Conservation (phyloP, 1,140 invertebrate genomes). For the Lerema accius region DNA sequence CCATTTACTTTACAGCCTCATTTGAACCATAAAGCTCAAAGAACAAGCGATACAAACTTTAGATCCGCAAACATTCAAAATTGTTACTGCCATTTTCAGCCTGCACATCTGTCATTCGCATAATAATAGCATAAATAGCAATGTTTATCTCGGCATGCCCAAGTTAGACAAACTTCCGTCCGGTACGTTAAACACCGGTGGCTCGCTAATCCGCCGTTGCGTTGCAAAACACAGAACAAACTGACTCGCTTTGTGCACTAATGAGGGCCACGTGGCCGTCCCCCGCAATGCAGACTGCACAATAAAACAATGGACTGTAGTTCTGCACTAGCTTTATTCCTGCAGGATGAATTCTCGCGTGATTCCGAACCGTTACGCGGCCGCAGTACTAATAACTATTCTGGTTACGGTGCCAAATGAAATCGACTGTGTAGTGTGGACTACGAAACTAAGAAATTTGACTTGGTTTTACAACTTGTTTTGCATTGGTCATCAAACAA, state of each 20-base stretch:
- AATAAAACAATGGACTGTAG: constrained; percentile 76
- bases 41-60: too few relatives aligned
- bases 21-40: too few relatives aligned
- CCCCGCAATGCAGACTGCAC: constrained; percentile 80
- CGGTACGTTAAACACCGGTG: constrained; percentile 68
- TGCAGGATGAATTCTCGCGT: constrained; percentile 74
- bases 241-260: constrained; percentile 78
- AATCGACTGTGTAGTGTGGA: constrained; percentile 30
- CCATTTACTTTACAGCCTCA: too few relatives aligned
- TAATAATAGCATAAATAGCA: constrained; percentile 29
- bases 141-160: constrained; percentile 32
- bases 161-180: constrained; percentile 64
- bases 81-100: neutral
- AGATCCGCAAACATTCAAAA: too few relatives aligned
- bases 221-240: constrained; percentile 78
- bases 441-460: constrained; percentile 23
- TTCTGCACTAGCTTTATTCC: constrained; percentile 73
- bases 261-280: constrained; percentile 80
- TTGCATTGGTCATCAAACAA: neutral
- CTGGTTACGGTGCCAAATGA: constrained; percentile 30
- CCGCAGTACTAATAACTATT: constrained; percentile 37
- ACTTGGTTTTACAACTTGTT: neutral
- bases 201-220: constrained; percentile 71
- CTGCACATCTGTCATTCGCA: constrained; percentile 24
- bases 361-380: constrained; percentile 58